phyloP scores from a whole-genome alignment of 2,888 invertebrate genomes.

The Chloroclystis v-ata region DNA sequence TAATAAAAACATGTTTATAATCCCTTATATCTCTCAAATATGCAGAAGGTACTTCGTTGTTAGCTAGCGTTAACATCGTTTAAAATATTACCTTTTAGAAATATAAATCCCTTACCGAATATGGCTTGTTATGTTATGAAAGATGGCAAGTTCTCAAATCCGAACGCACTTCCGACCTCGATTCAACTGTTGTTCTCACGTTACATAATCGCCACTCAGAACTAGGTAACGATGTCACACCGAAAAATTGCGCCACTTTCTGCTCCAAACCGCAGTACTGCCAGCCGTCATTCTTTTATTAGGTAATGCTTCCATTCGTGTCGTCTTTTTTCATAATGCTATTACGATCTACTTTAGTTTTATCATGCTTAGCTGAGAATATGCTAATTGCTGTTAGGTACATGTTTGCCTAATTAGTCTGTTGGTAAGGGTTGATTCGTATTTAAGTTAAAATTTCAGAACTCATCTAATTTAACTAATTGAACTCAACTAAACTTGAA shows the following conservation, averaged over 20 bases:
- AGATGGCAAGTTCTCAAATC: constrained; percentile 31
- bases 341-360: constrained; percentile 1
- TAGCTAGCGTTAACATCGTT: too few species aligned
- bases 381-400: neutral
- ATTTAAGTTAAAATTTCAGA: constrained; percentile 6
- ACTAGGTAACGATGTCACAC: constrained; percentile 77
- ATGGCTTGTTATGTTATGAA: constrained; percentile 13
- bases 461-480: too few species aligned
- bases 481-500: too few species aligned
- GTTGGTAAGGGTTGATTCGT: constrained; percentile 31
- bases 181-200: constrained; percentile 67
- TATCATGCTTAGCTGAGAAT: constrained; percentile 1
- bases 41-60: too few species aligned
- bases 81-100: too few species aligned
- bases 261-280: constrained; percentile 27
- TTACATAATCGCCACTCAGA: constrained; percentile 73
- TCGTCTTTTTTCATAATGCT: constrained; percentile 12
- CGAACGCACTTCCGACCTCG: constrained; percentile 65
- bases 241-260: constrained; percentile 74
- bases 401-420: neutral
- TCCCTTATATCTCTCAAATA: too few species aligned
- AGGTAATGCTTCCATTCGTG: constrained; percentile 23
- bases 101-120: neutral
- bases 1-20: too few species aligned
- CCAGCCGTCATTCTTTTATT: constrained; percentile 24